Conservation (phyloP, 2,113 vertebrate species). For the Progne subis region DNA sequence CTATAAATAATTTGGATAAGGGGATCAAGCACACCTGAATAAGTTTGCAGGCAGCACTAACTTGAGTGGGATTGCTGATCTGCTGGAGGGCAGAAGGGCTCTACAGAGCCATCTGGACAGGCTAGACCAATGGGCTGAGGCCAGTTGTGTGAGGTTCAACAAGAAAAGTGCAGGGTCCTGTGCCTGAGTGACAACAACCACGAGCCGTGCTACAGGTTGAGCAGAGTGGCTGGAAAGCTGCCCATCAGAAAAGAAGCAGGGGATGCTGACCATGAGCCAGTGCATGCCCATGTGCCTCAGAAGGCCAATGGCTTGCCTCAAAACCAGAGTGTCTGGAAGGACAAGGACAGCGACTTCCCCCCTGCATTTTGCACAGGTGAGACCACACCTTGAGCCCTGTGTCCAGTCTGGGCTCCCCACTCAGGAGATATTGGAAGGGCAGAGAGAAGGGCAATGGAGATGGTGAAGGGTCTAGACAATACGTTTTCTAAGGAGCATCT, state of each 20-base stretch:
- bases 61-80: accelerated
- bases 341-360: accelerated
- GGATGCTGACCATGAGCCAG: not conserved
- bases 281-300: accelerated
- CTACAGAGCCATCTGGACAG: not conserved
- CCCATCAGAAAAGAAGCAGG: not conserved
- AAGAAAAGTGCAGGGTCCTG: not conserved
- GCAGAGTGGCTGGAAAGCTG: not conserved
- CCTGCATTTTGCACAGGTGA: not conserved
- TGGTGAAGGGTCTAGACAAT: not conserved
- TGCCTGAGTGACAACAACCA: not conserved
- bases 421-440: too few relatives aligned
- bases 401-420: not conserved
- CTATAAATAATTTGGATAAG: not conserved
- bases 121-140: not conserved
- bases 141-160: not conserved
- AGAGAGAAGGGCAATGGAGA: not conserved
- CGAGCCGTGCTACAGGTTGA: too few relatives aligned
- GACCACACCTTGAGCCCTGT: not conserved
- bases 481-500: not conserved
- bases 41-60: not conserved
- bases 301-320: too few relatives aligned
- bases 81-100: not conserved
- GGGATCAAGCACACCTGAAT: accelerated
- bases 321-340: not conserved